Base-by-base conservation (phyloP, 1,140 invertebrate genomes). In the Drosophila varians region DNA sequence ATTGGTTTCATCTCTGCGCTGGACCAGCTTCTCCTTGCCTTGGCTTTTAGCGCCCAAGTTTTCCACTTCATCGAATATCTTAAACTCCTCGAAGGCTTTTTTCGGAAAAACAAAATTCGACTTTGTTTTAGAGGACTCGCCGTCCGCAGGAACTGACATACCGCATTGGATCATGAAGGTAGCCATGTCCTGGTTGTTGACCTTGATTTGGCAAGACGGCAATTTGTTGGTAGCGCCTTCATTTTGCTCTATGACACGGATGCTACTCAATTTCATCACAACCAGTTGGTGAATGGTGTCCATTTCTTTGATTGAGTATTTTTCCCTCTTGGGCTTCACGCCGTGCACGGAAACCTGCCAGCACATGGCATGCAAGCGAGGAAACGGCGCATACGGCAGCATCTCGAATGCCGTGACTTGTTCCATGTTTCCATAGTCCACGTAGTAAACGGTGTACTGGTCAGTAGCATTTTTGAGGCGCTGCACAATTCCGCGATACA, bases 341-440 rank as follows among this genome's bases (percentile, higher is more conserved):
- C 92, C 89, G 43, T 90, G 65, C 3, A 94, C 77, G 4, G 79
- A 28, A 25, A 92, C 92, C 68, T 90, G 92, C 46, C 91, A 91
- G 6, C 92, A 92, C 73, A 93, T 93, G 2, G 92, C 91, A 1
- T 94, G 94, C 16, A 95, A 91, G 42, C 95, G 76, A 1, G 92
- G 78, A 21, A 94, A 91, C 3, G 93, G 92, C 1, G 95, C 90
- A 56, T 92, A 92, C 71, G 94, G 94, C 8, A 93, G 91, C 34
- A 96, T 49, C 12, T 93, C 91, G 4, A 82, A 73, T 2, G 92
- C 89, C 0, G 88, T 55, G 16, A 93, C 94, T 1, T 86, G 77
- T 66, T 94, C 93, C 48, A 91, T 82, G 56, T 95, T 95, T 0
- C 94, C 94, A 68, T 93, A 95, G 78, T 95, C 94, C 1, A 95